phyloP scores from a whole-genome alignment of 2,113 vertebrate species.

The Sphyrna mokarran region DNA sequence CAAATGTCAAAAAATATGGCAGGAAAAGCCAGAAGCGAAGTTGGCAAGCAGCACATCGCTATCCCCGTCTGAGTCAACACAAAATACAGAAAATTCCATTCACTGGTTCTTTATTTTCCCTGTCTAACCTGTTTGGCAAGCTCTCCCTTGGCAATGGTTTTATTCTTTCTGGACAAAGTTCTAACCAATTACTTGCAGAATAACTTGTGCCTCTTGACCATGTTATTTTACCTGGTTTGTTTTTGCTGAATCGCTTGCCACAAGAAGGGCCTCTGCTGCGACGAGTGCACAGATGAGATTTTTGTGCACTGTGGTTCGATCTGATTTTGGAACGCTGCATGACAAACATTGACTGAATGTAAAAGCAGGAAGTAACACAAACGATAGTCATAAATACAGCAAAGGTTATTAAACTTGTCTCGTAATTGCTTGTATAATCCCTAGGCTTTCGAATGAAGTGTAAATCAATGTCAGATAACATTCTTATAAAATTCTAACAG shows the following conservation, averaged over 20 bases:
- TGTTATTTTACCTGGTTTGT: slow-evolving; percentile 59
- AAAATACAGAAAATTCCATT: too few relatives aligned
- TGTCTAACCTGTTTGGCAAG: neutral
- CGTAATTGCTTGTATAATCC: neutral
- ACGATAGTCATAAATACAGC: neutral
- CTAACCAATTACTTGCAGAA: neutral
- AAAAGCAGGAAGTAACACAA: neutral
- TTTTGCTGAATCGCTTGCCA: slow-evolving; percentile 74
- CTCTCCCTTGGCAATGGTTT: neutral
- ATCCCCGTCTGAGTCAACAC: too few relatives aligned
- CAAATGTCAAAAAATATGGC: too few relatives aligned
- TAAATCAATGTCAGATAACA: neutral
- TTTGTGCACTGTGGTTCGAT: slow-evolving; percentile 80
- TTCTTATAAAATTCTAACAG: neutral
- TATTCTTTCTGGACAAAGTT: neutral
- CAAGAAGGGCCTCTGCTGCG: slow-evolving; percentile 70
- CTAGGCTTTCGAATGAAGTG: neutral
- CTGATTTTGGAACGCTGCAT: slow-evolving; percentile 70
- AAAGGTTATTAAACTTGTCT: neutral
- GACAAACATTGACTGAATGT: neutral
- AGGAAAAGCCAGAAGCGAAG: too few relatives aligned
- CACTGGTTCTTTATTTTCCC: neutral
- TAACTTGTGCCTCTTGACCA: neutral
- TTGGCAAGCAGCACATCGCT: too few relatives aligned
- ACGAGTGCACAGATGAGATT: slow-evolving; percentile 79